Conservation (phyloP, 1,140 invertebrate genomes). For the Adelges cooleyi region DNA sequence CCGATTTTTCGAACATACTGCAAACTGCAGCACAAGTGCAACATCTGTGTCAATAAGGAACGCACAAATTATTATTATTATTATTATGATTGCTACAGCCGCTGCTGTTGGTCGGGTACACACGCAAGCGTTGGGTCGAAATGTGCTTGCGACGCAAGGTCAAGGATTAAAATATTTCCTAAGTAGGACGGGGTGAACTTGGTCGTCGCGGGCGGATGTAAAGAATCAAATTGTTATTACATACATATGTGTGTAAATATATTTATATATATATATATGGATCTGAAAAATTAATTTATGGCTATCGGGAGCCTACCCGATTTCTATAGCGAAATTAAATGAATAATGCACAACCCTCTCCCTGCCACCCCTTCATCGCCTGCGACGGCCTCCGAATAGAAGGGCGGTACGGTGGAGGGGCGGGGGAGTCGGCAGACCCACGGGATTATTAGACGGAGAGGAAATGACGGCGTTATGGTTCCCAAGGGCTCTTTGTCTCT, state of each 20-base stretch:
- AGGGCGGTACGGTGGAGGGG: neutral
- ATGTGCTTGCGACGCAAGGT: conserved; percentile 12
- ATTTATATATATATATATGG: neutral
- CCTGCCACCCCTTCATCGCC: neutral
- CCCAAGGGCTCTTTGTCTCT: conserved; percentile 27
- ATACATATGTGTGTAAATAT: no score
- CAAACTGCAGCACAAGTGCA: conserved; percentile 3
- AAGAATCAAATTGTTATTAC: no score
- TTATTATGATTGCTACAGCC: no score
- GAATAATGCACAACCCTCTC: conserved; percentile 8
- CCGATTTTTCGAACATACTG: neutral
- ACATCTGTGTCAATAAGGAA: conserved; percentile 16
- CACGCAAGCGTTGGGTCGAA: no score
- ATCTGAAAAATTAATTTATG: conserved; percentile 26
- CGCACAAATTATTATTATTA: no score
- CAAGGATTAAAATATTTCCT: conserved; percentile 5
- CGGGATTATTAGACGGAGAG: conserved; percentile 17
- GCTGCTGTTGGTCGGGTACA: no score
- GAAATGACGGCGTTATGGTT: conserved; percentile 25
- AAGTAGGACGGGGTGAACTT: no score
- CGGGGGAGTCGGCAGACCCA: neutral
- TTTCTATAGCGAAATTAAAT: conserved; percentile 26
- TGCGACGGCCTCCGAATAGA: neutral
- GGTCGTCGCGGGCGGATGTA: no score
- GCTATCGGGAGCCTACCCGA: neutral